Conservation (phyloP, 2,113 vertebrate species). For the Varanus salvator region DNA sequence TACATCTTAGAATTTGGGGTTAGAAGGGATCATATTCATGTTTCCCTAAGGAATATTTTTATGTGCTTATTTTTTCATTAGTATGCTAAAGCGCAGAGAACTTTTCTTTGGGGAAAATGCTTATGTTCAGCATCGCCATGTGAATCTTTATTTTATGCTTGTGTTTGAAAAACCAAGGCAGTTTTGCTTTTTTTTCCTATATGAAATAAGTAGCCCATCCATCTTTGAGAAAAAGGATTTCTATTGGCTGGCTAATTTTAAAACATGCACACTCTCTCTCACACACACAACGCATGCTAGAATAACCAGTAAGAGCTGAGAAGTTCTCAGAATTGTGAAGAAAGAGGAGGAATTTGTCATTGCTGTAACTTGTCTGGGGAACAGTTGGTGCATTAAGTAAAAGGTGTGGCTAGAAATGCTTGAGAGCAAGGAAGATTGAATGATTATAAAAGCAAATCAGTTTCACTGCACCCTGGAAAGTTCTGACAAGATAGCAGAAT, state of each 20-base stretch:
- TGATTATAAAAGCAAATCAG: background rate
- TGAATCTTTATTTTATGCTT: constrained; percentile 2
- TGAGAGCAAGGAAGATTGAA: constrained; percentile 5
- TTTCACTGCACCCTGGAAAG: constrained; percentile 35
- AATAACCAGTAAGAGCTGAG: background rate
- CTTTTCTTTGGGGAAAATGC: constrained; percentile 15
- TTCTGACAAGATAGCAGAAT: constrained; percentile 1
- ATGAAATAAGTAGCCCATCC: background rate
- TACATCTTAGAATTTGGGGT: constrained; percentile 25
- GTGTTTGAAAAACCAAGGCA: too few relatives aligned
- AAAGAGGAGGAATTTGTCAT: background rate
- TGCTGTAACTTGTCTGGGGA: background rate
- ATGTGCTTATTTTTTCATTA: constrained; percentile 18
- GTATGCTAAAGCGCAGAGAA: background rate
- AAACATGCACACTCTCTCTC: constrained; percentile 8
- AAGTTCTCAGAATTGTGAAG: constrained; percentile 3
- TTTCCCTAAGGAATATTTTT: constrained; percentile 14
- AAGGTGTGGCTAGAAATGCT: background rate
- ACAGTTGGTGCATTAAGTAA: background rate
- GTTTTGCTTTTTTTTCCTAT: constrained; percentile 2
- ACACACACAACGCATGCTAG: background rate
- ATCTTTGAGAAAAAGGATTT: constrained; percentile 31
- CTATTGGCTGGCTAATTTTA: background rate
- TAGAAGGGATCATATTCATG: background rate
- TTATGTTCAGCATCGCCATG: background rate